These are phyloP conservation scores for Drosophila trapezifrons DNA, from an alignment of 1,140 invertebrate species.

Conservation along the genomic window DNA sequence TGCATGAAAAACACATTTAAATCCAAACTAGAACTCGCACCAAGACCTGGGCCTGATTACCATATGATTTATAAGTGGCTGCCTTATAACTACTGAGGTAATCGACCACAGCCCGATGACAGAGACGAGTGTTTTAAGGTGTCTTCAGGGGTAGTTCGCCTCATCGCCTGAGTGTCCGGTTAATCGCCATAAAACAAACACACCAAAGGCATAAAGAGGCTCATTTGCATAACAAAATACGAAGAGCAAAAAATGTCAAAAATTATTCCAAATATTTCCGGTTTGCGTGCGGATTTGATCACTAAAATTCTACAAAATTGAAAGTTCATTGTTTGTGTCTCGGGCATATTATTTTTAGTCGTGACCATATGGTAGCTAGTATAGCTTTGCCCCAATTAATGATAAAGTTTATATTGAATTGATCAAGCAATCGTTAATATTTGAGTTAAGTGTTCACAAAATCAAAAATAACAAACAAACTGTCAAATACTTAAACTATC, in stretches of 20 bases:
- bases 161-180: neutral
- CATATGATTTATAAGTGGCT: constrained; percentile 40
- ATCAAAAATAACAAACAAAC: constrained; percentile 26
- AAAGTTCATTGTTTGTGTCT: constrained; percentile 31
- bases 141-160: constrained; percentile 22
- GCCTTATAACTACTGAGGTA: constrained; percentile 35
- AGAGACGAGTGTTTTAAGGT: constrained; percentile 19
- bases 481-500: constrained; percentile 46
- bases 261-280: constrained; percentile 55
- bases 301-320: constrained; percentile 25
- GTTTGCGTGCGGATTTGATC: constrained; percentile 30
- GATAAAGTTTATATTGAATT: constrained; percentile 27
- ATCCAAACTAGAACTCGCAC: constrained; percentile 27
- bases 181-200: constrained; percentile 59
- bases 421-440: constrained; percentile 22
- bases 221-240: constrained; percentile 68
- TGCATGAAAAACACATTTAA: constrained; percentile 42
- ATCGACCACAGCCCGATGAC: constrained; percentile 30
- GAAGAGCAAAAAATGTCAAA: constrained; percentile 37
- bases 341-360: constrained; percentile 40
- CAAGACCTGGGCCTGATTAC: constrained; percentile 3
- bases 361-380: constrained; percentile 19
- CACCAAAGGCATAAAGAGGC: constrained; percentile 14
- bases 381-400: constrained; percentile 36
- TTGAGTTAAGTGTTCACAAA: constrained; percentile 26